phyloP scores from a whole-genome alignment of 1,140 invertebrate genomes.

The Muscidifurax raptorellus region DNA sequence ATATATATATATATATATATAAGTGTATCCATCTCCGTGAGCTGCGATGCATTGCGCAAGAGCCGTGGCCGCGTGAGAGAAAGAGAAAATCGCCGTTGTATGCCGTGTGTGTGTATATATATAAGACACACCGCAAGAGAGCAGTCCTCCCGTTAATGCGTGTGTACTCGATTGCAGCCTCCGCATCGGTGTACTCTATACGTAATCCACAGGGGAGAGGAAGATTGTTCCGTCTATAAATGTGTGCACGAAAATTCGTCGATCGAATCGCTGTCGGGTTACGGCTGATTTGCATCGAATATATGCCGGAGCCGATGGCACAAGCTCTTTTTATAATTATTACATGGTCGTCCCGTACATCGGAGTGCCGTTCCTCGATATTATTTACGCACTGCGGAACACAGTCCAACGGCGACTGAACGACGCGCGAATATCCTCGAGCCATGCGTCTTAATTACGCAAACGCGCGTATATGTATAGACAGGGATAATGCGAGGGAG shows the following conservation, averaged over 20 bases:
- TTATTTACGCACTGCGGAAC: no score
- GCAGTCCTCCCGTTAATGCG: neutral
- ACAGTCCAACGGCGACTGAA: neutral
- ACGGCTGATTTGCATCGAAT: no score
- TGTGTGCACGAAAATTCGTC: no score
- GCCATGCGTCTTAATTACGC: conserved; percentile 45
- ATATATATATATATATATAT: no score
- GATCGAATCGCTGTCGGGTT: no score
- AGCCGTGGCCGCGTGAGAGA: neutral
- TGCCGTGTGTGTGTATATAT: neutral
- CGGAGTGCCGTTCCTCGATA: no score
- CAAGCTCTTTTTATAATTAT: no score
- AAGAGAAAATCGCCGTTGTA: neutral
- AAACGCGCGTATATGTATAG: conserved; percentile 45
- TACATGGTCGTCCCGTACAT: no score
- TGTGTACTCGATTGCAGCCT: neutral
- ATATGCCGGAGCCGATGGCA: neutral
- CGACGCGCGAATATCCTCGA: neutral
- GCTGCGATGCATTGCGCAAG: neutral
- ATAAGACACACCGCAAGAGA: no score
- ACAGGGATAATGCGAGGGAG: conserved; percentile 61
- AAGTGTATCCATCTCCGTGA: neutral
- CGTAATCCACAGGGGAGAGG: no score
- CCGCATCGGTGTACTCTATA: neutral
- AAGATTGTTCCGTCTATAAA: no score